phyloP scores from a whole-genome alignment of 2,797 vertebrate genomes.

The Hirundo rustica region DNA sequence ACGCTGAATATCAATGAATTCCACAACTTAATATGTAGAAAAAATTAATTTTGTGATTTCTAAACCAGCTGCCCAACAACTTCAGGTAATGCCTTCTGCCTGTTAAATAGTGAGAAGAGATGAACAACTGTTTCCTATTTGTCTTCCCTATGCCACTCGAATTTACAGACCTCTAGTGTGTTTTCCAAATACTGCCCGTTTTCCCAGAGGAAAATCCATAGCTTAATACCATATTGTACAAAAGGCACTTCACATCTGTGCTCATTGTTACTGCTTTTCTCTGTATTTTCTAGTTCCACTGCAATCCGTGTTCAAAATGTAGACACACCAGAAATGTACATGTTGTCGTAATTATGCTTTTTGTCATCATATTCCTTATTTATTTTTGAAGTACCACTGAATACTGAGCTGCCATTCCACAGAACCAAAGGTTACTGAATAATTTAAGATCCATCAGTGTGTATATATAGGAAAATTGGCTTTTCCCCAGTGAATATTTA shows the following conservation, averaged over 20 bases:
- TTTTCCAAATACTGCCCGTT: background rate
- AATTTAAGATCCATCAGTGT: conserved; percentile 29
- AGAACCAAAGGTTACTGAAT: conserved; percentile 42
- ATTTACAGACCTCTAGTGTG: background rate
- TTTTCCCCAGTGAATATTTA: conserved; percentile 33
- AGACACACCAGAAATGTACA: background rate
- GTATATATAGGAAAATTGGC: conserved; percentile 13
- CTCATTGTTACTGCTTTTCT: background rate
- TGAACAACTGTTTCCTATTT: background rate
- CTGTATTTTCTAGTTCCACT: background rate
- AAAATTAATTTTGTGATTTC: background rate
- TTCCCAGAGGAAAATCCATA: background rate
- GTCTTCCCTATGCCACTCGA: background rate
- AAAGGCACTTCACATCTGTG: background rate
- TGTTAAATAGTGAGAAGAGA: background rate
- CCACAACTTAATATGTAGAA: background rate
- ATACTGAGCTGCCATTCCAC: background rate
- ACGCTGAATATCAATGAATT: background rate
- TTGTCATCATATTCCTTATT: background rate
- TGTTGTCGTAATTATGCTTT: background rate
- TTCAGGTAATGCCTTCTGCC: background rate
- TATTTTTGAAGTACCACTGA: background rate
- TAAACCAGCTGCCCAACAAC: background rate
- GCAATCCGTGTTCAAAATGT: background rate
- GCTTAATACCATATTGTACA: background rate